Evolutionary conservation across 2,888 invertebrate species (phyloP).

Genomic region (Meganola albula): DNA sequence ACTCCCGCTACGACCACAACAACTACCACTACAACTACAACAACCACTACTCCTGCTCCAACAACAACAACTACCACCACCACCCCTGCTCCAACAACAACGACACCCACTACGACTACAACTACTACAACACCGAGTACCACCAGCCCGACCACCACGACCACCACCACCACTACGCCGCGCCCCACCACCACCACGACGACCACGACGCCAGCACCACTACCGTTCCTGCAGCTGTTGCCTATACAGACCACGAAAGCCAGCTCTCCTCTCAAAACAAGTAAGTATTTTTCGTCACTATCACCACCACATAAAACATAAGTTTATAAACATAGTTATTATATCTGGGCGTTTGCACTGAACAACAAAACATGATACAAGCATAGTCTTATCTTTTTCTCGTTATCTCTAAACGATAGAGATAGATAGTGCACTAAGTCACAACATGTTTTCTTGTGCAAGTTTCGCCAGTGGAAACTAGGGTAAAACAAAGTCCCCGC

Average conservation of each 20-base stretch:
- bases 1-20: constrained; percentile 63
- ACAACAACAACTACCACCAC: constrained; percentile 57
- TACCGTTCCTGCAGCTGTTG: constrained; percentile 63
- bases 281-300: too few species aligned
- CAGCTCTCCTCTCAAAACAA: constrained; percentile 43
- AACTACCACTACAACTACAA: constrained; percentile 54
- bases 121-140: constrained; percentile 62
- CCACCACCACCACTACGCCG: constrained; percentile 45
- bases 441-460: too few species aligned
- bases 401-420: too few species aligned
- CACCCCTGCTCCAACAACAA: constrained; percentile 46
- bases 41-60: constrained; percentile 44
- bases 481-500: too few species aligned
- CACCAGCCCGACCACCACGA: constrained; percentile 56
- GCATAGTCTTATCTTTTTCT: too few species aligned
- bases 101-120: constrained; percentile 47
- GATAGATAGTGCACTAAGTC: too few species aligned
- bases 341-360: too few species aligned
- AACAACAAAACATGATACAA: too few species aligned
- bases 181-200: constrained; percentile 42
- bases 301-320: too few species aligned
- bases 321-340: too few species aligned
- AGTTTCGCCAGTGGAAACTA: too few species aligned
- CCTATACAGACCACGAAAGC: constrained; percentile 52
- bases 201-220: constrained; percentile 40